Base-by-base conservation (phyloP, 2,113 vertebrate species). In the Gobiocypris rarus region DNA sequence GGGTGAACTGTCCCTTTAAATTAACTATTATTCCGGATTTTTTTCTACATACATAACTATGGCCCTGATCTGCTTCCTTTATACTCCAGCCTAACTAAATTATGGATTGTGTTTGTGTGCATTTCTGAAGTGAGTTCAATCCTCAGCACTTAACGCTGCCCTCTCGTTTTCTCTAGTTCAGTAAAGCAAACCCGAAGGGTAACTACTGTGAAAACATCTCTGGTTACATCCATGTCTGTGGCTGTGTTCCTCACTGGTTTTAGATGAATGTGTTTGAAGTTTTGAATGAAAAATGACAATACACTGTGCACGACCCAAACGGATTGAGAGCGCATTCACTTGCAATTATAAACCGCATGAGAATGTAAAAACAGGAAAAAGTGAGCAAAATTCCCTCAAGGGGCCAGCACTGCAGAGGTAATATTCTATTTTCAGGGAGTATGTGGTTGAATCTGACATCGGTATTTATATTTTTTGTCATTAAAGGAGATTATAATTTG, bases 241-340 rank as follows among this genome's bases (percentile, higher is more conserved):
- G 88, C 86, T 90, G 83, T 91, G 84, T 86, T 91, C 71, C 77
- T 91, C 75, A 89, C 89, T 84, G 88, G 83, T 92, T 89, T 92
- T 87, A 92, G 88, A 91, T 59, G 58, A 82, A 85, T 84, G 82
- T 17, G 82, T 94, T 94, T 93, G 90, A 94, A 93, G 92, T 92
- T 90, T 81, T 91, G 91, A 93, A 93, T 94, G 90, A 93, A 93
- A 93, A 93, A 93, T 91, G 86, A 89, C 90, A 93, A 91, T 89
- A 89, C 87, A 87, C 86, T 88, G 50, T 41, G 81, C 73, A 82
- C 88, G 88, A 90, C 85, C 87, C 81, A 86, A 86, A 86, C 26
- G 82, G 70, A 89, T 83, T 86, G 84, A 73, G 80, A 88, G 87
- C 82, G 80, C 75, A 69, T 88, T 91, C 86, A 89, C 85, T 87